A percentile compares a stretch with the other conserved stretches of the same genome.
These are phyloP conservation scores for Spisula subtruncata DNA, from an alignment of 2,888 invertebrate species.

Conservation along the genomic window DNA sequence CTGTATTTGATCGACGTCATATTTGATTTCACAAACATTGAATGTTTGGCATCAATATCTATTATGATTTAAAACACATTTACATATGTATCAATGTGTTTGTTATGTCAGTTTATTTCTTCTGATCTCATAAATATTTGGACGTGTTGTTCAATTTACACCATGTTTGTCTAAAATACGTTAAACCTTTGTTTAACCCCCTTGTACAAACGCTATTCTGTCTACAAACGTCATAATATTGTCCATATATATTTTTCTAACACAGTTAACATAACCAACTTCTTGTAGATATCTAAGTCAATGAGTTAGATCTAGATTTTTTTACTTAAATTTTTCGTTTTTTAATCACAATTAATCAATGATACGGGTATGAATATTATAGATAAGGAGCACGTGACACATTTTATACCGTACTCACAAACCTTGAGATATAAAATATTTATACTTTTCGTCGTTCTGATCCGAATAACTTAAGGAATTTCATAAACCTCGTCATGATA, in stretches of 20 bases:
- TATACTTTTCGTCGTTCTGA: conserved; percentile 43
- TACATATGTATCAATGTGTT: background rate
- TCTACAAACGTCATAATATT: background rate
- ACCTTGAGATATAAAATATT: conserved; percentile 28
- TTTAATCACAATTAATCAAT: conserved; percentile 21
- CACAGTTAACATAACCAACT: background rate
- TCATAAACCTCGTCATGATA: conserved; percentile 39
- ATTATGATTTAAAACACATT: background rate
- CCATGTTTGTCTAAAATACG: background rate
- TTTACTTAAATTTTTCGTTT: background rate
- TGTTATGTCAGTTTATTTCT: background rate
- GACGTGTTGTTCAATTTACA: background rate
- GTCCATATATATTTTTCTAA: background rate
- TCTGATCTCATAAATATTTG: background rate
- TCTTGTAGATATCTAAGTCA: background rate
- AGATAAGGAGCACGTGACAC: background rate
- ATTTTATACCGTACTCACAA: conserved; percentile 20
- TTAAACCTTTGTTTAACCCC: background rate
- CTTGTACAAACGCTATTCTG: background rate
- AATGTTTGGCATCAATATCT: background rate
- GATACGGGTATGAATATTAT: background rate
- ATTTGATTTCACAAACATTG: background rate
- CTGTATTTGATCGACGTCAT: too few relatives aligned
- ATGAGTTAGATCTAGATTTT: background rate
- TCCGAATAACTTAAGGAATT: conserved; percentile 40